Conservation (phyloP, 2,113 vertebrate genomes). For the Neodontobutis hainanensis region DNA sequence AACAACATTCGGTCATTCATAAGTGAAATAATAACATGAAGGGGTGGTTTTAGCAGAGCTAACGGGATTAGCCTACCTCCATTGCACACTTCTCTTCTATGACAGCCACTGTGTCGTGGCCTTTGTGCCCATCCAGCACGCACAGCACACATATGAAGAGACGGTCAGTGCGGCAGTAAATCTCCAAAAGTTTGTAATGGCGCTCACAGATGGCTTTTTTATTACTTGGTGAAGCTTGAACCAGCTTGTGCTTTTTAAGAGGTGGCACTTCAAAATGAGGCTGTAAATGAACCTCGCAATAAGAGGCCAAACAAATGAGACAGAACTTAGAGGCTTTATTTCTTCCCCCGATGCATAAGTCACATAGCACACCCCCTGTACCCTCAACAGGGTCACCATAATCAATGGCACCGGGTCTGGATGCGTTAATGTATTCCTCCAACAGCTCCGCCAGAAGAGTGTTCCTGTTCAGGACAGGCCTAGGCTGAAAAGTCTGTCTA, state of each 20-base stretch:
- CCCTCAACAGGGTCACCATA: conserved; percentile 13
- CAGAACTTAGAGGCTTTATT: conserved; percentile 50
- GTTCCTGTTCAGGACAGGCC: conserved; percentile 54
- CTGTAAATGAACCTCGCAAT: conserved; percentile 46
- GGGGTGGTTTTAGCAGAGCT: background rate
- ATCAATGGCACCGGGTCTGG: background rate
- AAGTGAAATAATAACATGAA: background rate
- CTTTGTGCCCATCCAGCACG: conserved; percentile 38
- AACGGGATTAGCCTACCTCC: conserved; percentile 16
- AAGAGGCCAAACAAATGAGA: conserved; percentile 48
- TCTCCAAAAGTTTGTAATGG: conserved; percentile 50
- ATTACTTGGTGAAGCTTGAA: conserved; percentile 25
- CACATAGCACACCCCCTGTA: conserved; percentile 29
- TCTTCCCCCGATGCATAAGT: conserved; percentile 45
- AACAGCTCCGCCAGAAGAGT: conserved; percentile 39
- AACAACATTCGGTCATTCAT: conserved; percentile 1
- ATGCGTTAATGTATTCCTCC: conserved; percentile 10
- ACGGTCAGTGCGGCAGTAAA: conserved; percentile 50
- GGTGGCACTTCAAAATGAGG: conserved; percentile 42
- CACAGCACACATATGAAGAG: conserved; percentile 51
- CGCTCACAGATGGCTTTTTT: conserved; percentile 40
- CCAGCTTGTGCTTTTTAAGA: conserved; percentile 46
- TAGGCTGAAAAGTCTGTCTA: conserved; percentile 28
- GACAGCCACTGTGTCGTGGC: conserved; percentile 38
- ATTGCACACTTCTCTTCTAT: conserved; percentile 15